These are phyloP conservation scores for Heterochromis multidens DNA, from an alignment of 2,113 vertebrate genomes.

Conservation along the genomic window DNA sequence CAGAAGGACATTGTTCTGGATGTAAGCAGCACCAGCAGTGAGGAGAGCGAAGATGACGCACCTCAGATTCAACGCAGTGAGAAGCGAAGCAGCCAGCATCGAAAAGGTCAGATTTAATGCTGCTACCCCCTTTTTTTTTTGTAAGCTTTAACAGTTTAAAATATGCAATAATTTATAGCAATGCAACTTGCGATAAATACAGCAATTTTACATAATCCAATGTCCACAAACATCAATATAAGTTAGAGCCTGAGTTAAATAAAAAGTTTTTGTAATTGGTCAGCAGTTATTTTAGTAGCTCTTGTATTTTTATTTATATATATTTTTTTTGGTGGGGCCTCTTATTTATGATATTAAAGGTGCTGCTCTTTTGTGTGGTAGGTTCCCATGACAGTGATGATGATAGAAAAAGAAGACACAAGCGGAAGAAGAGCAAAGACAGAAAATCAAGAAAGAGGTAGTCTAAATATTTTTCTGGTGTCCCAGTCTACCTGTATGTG, in stretches of 20 bases:
- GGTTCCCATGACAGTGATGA: conserved; percentile 77
- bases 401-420: conserved; percentile 79
- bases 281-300: not conserved
- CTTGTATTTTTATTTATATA: not conserved
- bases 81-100: conserved; percentile 77
- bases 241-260: not conserved
- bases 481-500: not conserved
- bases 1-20: conserved; percentile 98
- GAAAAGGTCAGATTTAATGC: conserved; percentile 55
- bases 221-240: not conserved
- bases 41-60: conserved; percentile 86
- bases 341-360: not conserved
- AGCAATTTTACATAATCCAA: not conserved
- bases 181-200: not conserved
- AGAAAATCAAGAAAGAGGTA: conserved; percentile 87
- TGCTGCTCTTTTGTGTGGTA: conserved; percentile 14
- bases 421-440: conserved; percentile 84
- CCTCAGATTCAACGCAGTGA: conserved; percentile 70
- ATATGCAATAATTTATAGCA: not conserved
- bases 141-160: not conserved
- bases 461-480: not conserved
- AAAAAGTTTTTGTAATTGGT: not conserved
- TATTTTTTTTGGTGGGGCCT: not conserved
- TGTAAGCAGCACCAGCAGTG: conserved; percentile 95
- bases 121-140: not conserved